Conservation (phyloP, 1,140 invertebrate species). For the Druon quercuslanigerum region DNA sequence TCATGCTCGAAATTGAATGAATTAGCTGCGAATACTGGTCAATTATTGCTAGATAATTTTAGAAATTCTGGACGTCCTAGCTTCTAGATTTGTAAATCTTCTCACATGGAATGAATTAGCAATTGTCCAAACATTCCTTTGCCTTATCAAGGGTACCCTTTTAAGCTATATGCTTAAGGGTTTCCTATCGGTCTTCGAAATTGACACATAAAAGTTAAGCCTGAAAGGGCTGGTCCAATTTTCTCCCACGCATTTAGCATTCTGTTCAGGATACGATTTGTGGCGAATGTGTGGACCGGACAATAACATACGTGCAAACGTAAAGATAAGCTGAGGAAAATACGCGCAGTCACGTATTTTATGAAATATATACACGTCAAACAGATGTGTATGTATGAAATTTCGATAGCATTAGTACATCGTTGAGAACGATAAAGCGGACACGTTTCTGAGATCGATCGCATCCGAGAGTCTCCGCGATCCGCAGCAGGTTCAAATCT, state of each 20-base stretch:
- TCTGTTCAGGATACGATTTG: conserved; percentile 44
- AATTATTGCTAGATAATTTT: too few relatives aligned
- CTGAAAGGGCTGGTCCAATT: conserved; percentile 19
- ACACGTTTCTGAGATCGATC: conserved; percentile 52
- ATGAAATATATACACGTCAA: conserved; percentile 61
- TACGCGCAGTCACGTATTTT: conserved; percentile 70
- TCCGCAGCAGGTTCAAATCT: background rate
- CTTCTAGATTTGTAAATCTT: too few relatives aligned
- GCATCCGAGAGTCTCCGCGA: conserved; percentile 32
- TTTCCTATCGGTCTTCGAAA: background rate
- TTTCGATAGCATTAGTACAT: conserved; percentile 57
- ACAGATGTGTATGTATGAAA: conserved; percentile 42
- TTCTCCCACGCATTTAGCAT: conserved; percentile 41
- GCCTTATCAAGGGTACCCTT: too few relatives aligned
- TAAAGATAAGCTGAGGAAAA: conserved; percentile 65
- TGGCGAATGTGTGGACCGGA: conserved; percentile 47
- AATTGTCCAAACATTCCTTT: too few relatives aligned
- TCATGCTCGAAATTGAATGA: too few relatives aligned
- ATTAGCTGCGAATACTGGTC: too few relatives aligned
- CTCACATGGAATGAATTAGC: too few relatives aligned
- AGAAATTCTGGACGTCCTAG: too few relatives aligned
- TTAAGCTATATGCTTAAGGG: too few relatives aligned
- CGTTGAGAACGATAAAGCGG: conserved; percentile 49
- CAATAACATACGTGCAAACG: conserved; percentile 59
- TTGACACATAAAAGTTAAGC: conserved; percentile 26